A percentile compares a stretch with the other conserved stretches of the same genome.
Conservation (phyloP, 2,113 vertebrate genomes). For the Crotalus tigris region DNA sequence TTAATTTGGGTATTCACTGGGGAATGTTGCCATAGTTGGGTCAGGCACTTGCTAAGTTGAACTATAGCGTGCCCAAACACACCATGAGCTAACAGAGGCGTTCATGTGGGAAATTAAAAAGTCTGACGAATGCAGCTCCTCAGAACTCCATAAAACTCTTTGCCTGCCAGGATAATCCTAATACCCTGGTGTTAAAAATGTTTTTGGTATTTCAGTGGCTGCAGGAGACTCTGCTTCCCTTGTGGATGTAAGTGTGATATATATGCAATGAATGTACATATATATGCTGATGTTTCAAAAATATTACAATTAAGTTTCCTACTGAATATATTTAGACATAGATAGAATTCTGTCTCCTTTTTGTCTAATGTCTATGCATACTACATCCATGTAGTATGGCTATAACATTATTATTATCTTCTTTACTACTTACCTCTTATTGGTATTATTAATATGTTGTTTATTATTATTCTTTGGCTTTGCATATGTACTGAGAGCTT, state of each 20-base stretch:
- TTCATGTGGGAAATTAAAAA: slow-evolving; percentile 69
- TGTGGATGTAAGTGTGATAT: slow-evolving; percentile 23
- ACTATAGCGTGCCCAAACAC: slow-evolving; percentile 42
- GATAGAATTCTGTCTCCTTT: slow-evolving; percentile 25
- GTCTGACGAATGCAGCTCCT: slow-evolving; percentile 54
- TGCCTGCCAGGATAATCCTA: slow-evolving; percentile 50
- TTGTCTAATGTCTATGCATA: not conserved
- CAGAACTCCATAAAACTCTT: slow-evolving; percentile 61
- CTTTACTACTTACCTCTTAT: not conserved
- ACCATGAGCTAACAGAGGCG: slow-evolving; percentile 49
- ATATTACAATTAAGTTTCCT: slow-evolving; percentile 44
- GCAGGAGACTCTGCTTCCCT: slow-evolving; percentile 31
- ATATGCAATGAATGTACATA: not conserved
- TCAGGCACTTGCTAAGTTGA: slow-evolving; percentile 48
- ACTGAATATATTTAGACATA: slow-evolving; percentile 4
- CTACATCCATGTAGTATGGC: too few relatives aligned
- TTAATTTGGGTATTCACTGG: slow-evolving; percentile 29
- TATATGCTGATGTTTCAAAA: slow-evolving; percentile 30
- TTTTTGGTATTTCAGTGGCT: slow-evolving; percentile 41
- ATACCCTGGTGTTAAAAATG: slow-evolving; percentile 42
- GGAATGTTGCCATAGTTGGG: slow-evolving; percentile 41
- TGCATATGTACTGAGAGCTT: not conserved
- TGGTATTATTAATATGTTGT: not conserved
- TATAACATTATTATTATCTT: not conserved
- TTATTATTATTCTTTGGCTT: not conserved